Evolutionary conservation across 2,113 vertebrate species (phyloP).

Genomic region (Lota lota): DNA sequence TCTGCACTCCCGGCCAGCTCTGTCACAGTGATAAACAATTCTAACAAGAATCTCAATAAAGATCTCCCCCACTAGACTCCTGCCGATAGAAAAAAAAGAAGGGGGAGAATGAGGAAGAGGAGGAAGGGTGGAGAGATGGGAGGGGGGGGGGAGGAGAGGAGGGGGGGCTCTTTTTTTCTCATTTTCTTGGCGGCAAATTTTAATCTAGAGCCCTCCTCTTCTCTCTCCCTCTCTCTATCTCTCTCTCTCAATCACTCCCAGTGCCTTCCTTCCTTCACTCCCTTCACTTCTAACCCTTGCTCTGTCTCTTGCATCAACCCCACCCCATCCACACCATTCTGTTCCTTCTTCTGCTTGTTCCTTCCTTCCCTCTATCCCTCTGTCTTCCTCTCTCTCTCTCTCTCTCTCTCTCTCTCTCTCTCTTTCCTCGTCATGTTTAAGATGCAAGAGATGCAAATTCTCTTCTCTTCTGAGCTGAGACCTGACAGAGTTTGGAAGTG

Average conservation of each 20-base stretch:
- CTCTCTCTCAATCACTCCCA: no score
- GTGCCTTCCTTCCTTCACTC: no score
- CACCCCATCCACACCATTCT: no score
- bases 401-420: neutral
- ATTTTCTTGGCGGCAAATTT: no score
- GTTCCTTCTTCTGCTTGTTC: no score
- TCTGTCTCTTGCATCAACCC: no score
- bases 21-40: conserved; percentile 99
- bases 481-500: neutral
- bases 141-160: neutral
- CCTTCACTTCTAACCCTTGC: no score
- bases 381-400: neutral
- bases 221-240: no score
- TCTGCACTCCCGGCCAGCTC: conserved; percentile 97
- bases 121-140: conserved; percentile 72
- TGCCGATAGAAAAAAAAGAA: conserved; percentile 84
- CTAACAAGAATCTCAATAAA: conserved; percentile 99
- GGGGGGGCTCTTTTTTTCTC: neutral
- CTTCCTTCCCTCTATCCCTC: neutral
- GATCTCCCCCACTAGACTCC: conserved; percentile 99
- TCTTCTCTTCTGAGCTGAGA: neutral
- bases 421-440: neutral
- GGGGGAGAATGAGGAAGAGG: conserved; percentile 59
- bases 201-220: no score
- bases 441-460: neutral